Base-by-base conservation (phyloP, 2,797 vertebrate species). In the Gallinago solitaria region DNA sequence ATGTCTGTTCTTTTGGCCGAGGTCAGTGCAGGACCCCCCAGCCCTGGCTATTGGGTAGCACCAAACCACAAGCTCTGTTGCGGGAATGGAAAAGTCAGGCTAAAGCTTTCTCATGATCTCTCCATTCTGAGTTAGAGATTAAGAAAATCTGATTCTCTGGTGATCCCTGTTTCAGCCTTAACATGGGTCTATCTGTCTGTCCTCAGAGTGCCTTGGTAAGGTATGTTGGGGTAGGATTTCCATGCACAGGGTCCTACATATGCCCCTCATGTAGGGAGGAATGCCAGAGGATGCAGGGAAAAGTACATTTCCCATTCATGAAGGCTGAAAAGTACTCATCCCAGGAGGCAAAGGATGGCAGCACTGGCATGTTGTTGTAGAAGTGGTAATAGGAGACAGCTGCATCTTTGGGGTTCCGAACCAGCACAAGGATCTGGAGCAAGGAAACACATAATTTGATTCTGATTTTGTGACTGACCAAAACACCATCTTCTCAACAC, bases 361-460 rank as follows among this genome's bases (percentile, higher is more conserved):
- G 70, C 6, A 97, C 11, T 3, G 98, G 98, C 86, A 98, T 97
- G 54, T 95, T 98, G 83, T 98, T 98, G 88, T 17, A 95, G 96
- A 99, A 98, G n/a, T 98, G 98, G 80, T 97, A 99, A 93, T 94
- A 98, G 11, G 98, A 99, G 24, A 98, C 98, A 57, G 97, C 81
- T 0, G 97, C 98, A 94, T 98, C 98, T 96, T 99, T 99, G 7
- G 98, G 98, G 91, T 99, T 99, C 68, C 97, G 98, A 97, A 98
- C 95, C 35, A 98, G 84, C 71, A 98, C 97, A 94, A 99, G 83
- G 70, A 97, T 98, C 98, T 97, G 53, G 47, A 78, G 28, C 16
- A 92, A 68, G 45, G 60, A 94, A 78, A 68, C 21, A 68, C 4
- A 23, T 28, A 18, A 37, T 43, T 16, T 70, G 12, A 9, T 69